Percentiles rank a stretch among this genome's conserved stretches.
phyloP scores from a whole-genome alignment of 2,797 vertebrate species.

The Pseudocheirus occidentalis region DNA sequence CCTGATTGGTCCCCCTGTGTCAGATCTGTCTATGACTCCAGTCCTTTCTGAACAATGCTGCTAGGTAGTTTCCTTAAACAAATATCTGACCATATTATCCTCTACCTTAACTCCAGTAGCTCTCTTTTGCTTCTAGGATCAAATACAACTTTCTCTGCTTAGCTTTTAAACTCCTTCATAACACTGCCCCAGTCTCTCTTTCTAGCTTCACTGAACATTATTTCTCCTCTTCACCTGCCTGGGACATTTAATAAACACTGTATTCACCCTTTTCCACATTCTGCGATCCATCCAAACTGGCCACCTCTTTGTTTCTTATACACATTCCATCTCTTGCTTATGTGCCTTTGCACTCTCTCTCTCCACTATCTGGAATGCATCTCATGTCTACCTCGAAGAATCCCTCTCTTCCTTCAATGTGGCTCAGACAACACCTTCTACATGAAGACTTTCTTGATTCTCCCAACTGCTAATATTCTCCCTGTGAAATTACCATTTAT shows the following conservation, averaged over 20 bases:
- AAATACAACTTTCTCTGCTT: background rate
- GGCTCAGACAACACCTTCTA: background rate
- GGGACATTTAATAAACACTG: background rate
- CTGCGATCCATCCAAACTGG: background rate
- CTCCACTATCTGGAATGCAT: background rate
- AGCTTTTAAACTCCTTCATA: background rate
- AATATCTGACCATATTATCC: background rate
- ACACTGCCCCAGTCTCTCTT: no score
- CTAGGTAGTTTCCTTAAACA: background rate
- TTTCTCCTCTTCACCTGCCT: background rate
- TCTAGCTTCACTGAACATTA: background rate
- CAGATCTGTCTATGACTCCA: background rate
- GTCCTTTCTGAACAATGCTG: background rate
- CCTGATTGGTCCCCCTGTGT: background rate
- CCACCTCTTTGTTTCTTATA: background rate
- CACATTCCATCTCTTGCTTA: background rate
- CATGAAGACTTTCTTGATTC: background rate
- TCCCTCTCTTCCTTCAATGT: background rate
- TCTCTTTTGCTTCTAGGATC: background rate
- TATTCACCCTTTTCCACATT: background rate
- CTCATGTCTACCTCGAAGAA: no score
- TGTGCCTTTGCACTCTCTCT: background rate
- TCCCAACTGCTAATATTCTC: background rate
- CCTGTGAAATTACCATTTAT: background rate
- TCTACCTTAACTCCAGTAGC: background rate